Conservation (phyloP, 2,113 vertebrate species). For the Neotoma lepida region DNA sequence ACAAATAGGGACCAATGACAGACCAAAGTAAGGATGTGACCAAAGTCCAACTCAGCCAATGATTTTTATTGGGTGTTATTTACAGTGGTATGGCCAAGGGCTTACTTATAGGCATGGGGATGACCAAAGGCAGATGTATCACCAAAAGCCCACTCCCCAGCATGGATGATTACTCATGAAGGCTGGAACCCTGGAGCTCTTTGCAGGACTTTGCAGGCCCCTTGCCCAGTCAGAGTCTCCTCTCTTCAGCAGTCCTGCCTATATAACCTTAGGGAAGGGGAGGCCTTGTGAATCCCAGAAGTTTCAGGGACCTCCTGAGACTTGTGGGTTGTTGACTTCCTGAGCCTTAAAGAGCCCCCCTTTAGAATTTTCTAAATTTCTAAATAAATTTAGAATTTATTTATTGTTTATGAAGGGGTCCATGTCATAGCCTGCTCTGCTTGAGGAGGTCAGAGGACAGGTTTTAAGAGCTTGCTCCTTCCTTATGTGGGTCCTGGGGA, state of each 20-base stretch:
- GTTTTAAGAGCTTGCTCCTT: not conserved
- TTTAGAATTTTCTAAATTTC: not conserved
- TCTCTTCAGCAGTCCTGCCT: not conserved
- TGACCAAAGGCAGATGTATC: not conserved
- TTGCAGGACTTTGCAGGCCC: not conserved
- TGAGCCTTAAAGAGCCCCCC: not conserved
- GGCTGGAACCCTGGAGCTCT: too few relatives aligned
- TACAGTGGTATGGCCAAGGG: not conserved
- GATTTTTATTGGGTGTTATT: not conserved
- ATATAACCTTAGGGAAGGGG: not conserved
- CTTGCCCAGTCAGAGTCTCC: not conserved
- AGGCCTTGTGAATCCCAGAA: not conserved
- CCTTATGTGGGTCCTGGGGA: not conserved
- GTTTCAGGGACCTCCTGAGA: not conserved
- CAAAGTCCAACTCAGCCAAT: not conserved
- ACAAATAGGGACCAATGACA: not conserved
- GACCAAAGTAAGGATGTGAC: not conserved
- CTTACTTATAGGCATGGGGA: not conserved
- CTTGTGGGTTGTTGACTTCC: not conserved
- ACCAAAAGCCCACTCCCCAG: not conserved
- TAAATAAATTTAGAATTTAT: too few relatives aligned
- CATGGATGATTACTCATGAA: not conserved
- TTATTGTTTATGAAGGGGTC: not conserved
- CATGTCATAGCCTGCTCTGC: too few relatives aligned
- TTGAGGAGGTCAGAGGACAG: not conserved